Conservation (phyloP, 2,797 vertebrate genomes). For the Streptopelia turtur region DNA sequence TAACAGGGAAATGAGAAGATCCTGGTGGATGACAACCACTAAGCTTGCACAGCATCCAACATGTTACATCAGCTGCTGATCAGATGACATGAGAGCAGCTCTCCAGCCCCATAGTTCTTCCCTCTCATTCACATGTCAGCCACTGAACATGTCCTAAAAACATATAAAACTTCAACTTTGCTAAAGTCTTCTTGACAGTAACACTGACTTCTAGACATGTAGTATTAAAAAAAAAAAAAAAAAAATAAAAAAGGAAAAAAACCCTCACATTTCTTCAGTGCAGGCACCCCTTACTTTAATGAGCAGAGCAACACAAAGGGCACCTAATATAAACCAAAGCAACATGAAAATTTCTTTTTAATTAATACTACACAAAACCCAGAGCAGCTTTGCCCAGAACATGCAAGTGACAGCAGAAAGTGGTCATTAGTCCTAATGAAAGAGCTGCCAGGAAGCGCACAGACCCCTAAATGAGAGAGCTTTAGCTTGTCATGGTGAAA, state of each 20-base stretch:
- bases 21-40: not conserved
- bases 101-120: not conserved
- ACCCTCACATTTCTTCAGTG: not conserved
- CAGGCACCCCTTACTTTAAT: not conserved
- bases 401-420: not conserved
- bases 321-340: not conserved
- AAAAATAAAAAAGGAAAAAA: no score
- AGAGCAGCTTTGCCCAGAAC: not conserved
- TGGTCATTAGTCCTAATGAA: not conserved
- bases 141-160: not conserved
- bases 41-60: not conserved
- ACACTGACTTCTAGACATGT: not conserved
- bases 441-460: not conserved
- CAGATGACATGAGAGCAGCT: not conserved
- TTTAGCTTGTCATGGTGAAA: not conserved
- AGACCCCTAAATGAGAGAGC: not conserved
- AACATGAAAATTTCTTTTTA: not conserved
- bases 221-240: not conserved
- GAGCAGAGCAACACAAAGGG: not conserved
- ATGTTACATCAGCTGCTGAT: not conserved
- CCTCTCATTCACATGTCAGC: not conserved
- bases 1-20: not conserved
- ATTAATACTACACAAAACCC: not conserved
- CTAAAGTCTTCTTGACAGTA: not conserved
- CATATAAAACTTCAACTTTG: not conserved